Base-by-base conservation (phyloP, 2,797 vertebrate species). In the Smutsia temminckii region DNA sequence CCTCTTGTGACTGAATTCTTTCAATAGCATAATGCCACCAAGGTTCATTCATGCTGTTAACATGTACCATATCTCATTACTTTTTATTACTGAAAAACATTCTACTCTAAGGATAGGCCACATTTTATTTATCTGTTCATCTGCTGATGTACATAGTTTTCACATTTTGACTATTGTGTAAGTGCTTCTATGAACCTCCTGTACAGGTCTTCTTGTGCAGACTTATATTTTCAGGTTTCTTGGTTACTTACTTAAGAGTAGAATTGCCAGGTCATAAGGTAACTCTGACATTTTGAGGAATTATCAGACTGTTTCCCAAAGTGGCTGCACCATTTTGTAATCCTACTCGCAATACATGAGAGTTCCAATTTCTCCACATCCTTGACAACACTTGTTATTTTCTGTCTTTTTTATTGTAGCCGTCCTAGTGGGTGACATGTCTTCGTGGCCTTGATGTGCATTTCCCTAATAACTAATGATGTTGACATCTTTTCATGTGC, bases 71-170 rank as follows among this genome's bases (percentile, higher is more conserved):
- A 66, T 42, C 78, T 78, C 25, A 83, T 77, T 77, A 37, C 34
- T 75, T 88, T 93, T 84, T 61, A 46, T 32, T 80, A n/a, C 29
- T 72, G n/a, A 63, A n/a, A 64, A 89, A 81, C 79, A 87, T 84
- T 83, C 25, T 27, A 8, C 27, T 66, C 1, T 57, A 40, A 55
- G 21, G 14, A 42, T 51, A 71, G 53, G 6, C 23, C 42, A 51
- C 7, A 32, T 87, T 81, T 71, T 83, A 16, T 78, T 83, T 64
- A 77, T 32, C 4, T 12, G 1, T 51, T 74, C 34, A 68, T 81
- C 61, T 42, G 25, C 21, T 42, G 37, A 49, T 71, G 27, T 80
- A 23, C 17, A 42, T 57, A 14, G 6, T 75, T 88, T 68, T 14
- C 8, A 12, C 16, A 61, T 83, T 83, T 34, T 84, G 18, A 21